Evolutionary conservation across 2,888 invertebrate genomes (phyloP), one percentile per base, ranked within the genome.

Genomic region (Meghimatium bilineatum): DNA sequence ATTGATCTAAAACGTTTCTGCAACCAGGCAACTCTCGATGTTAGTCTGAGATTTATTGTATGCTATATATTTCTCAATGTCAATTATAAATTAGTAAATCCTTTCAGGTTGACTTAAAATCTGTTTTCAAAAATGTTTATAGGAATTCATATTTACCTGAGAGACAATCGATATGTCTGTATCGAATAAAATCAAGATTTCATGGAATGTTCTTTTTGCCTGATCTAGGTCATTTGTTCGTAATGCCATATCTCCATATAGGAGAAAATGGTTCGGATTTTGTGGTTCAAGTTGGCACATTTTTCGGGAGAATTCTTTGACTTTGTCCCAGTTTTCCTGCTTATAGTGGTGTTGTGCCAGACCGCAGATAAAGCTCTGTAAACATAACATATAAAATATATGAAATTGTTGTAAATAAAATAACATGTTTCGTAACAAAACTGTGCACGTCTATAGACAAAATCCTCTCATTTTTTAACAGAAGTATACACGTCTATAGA

Each of bases 271-370:
- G 32, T 71, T 82, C 3, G 82, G 67, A 71, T 76, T 82, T 0
- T 29, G 12, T 0, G 69, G 82, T 12, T 82, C 77, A n/a, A 82
- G 29, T 26, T 69, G 32, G 38, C 75, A 44, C 36, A 82, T 38
- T 71, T 32, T 32, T 29, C 34, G 20, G 10, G 67, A 49, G 20
- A 38, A 69, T 12, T 67, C 77, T 20, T 77, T 49, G 20, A 29
- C 69, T 36, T 77, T 77, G 14, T 38, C 67, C 67, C 69, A 82
- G 34, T 77, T 63, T 36, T 77, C 23, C 1, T 63, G n/a, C 0
- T 82, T 60, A 32, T 77, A 77, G 23, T 63, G 71, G 23, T 69
- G 29, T 36, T 82, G 66, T 1, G 82, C 82, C 12, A 76, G 60
- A 29, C 77, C 52, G 32, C 56, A 36, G 23, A 71, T n/a, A 69